Conservation (phyloP, 2,888 invertebrate species). For the Oxyscelio sp. region DNA sequence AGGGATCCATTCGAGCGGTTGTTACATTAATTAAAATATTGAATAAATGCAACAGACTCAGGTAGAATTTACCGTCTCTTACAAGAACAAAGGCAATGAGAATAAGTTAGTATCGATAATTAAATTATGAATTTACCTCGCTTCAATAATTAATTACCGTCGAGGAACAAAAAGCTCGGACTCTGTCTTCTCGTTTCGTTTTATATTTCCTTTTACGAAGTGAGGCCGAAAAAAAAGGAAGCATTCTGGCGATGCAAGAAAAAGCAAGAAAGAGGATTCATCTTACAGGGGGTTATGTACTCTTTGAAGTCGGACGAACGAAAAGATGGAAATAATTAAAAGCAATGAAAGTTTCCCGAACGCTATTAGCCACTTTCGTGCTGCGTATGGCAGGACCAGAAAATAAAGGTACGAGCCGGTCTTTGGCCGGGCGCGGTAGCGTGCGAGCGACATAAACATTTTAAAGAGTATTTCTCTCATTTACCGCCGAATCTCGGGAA, state of each 20-base stretch:
- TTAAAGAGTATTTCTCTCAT: conserved; percentile 81
- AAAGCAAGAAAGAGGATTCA: conserved; percentile 58
- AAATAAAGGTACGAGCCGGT: conserved; percentile 58
- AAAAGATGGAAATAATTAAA: conserved; percentile 86
- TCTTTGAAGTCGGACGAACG: conserved; percentile 75
- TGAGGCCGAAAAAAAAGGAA: conserved; percentile 29
- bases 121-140: conserved; percentile 80
- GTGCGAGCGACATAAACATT: conserved; percentile 82
- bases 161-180: conserved; percentile 47
- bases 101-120: conserved; percentile 76
- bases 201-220: conserved; percentile 36
- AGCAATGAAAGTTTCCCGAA: conserved; percentile 83
- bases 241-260: conserved; percentile 12
- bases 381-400: conserved; percentile 75
- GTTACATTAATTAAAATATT: conserved; percentile 59
- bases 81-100: conserved; percentile 42
- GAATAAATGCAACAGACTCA: conserved; percentile 53
- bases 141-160: conserved; percentile 81
- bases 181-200: conserved; percentile 46
- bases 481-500: conserved; percentile 76
- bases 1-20: conserved; percentile 43
- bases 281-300: conserved; percentile 42
- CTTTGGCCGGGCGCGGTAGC: conserved; percentile 72
- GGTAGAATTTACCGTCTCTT: conserved; percentile 20
- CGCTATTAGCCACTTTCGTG: conserved; percentile 82